These are phyloP conservation scores for Paedocypris sp. DNA, from an alignment of 2,113 vertebrate species.

Conservation along the genomic window DNA sequence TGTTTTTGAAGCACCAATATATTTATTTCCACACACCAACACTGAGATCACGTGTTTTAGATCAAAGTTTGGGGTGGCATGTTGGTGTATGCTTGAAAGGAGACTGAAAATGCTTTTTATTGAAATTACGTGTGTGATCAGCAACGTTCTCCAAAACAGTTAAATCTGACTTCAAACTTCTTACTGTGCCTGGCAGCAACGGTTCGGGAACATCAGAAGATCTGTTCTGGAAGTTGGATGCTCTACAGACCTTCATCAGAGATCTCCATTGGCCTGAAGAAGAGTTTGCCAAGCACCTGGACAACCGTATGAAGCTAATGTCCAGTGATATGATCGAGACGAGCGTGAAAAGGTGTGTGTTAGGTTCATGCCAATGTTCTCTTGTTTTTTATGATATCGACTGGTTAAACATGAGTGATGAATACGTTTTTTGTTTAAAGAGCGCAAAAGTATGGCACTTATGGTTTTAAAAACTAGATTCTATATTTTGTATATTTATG, in stretches of 20 bases:
- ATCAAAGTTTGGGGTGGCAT: constrained; percentile 8
- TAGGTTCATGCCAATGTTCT: too few species aligned
- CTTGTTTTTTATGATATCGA: too few species aligned
- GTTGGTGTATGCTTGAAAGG: constrained; percentile 74
- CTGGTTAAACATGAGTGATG: background rate
- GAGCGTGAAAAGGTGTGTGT: constrained; percentile 94
- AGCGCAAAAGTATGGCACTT: too few species aligned
- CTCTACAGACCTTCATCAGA: constrained; percentile 96
- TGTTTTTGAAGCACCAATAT: constrained; percentile 53
- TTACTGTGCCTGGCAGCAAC: constrained; percentile 75
- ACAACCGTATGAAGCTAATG: constrained; percentile 94
- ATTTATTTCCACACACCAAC: constrained; percentile 75
- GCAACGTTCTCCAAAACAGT: too few species aligned
- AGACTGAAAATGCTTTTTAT: too few species aligned
- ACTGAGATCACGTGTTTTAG: constrained; percentile 12
- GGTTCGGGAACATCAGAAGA: constrained; percentile 96
- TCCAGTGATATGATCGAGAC: constrained; percentile 99
- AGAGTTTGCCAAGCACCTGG: constrained; percentile 94
- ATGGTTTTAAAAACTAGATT: too few species aligned
- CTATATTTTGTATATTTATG: too few species aligned
- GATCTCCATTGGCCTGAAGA: constrained; percentile 98
- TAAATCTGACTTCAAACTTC: constrained; percentile 31
- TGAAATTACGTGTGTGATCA: too few species aligned
- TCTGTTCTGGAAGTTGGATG: constrained; percentile 97
- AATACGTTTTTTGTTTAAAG: background rate